phyloP scores from a whole-genome alignment of 2,888 invertebrate species.

The Parochlus steinenii region DNA sequence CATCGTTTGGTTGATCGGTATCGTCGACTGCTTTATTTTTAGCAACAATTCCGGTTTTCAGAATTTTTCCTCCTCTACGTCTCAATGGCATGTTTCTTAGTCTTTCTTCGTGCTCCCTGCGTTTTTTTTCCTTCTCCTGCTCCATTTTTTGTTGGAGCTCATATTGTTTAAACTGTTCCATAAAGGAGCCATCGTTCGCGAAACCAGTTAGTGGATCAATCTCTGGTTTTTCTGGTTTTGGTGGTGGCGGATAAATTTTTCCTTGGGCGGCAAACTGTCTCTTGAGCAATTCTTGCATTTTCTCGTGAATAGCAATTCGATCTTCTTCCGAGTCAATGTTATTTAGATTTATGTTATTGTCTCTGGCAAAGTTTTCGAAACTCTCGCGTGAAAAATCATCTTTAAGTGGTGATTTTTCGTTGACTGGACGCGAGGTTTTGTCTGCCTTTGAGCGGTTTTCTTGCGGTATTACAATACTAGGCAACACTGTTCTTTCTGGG shows the following conservation, averaged over 20 bases:
- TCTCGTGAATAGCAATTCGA: slow-evolving; percentile 20
- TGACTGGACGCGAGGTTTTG: too few species aligned
- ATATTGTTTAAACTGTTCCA: slow-evolving; percentile 85
- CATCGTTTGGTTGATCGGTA: slow-evolving; percentile 50
- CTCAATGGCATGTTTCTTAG: neutral
- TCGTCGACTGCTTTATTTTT: slow-evolving; percentile 49
- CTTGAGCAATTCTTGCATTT: slow-evolving; percentile 29
- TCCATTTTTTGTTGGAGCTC: slow-evolving; percentile 39
- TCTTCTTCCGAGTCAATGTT: slow-evolving; percentile 10
- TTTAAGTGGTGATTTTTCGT: too few species aligned
- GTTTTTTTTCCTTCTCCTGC: slow-evolving; percentile 31
- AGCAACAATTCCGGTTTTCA: slow-evolving; percentile 81
- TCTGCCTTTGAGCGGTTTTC: too few species aligned
- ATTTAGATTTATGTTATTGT: slow-evolving; percentile 6
- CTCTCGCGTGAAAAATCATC: slow-evolving; percentile 10
- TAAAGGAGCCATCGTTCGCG: slow-evolving; percentile 71
- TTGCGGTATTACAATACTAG: too few species aligned
- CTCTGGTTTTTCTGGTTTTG: slow-evolving; percentile 45
- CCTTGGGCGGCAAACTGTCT: slow-evolving; percentile 27
- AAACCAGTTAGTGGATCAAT: slow-evolving; percentile 35
- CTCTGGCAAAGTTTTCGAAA: slow-evolving; percentile 7
- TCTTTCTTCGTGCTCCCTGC: slow-evolving; percentile 20
- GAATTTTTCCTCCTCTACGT: slow-evolving; percentile 55
- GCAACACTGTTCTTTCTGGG: too few species aligned
- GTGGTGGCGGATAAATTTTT: slow-evolving; percentile 35